phyloP scores from a whole-genome alignment of 1,140 invertebrate genomes.

The Penaeus vannamei region DNA sequence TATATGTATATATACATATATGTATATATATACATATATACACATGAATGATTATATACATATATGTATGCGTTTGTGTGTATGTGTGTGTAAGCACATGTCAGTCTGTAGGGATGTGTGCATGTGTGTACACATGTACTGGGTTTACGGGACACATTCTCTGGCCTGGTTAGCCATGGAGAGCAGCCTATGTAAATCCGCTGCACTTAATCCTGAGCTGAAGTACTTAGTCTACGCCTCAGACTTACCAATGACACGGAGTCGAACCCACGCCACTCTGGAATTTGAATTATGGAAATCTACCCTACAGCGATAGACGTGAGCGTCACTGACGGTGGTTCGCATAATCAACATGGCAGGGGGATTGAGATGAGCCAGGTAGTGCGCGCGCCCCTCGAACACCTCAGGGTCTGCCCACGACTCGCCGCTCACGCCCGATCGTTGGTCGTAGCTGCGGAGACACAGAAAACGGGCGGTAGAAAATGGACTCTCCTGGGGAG shows the following conservation, averaged over 20 bases:
- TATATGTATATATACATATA: too few species aligned
- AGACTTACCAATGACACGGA: slow-evolving; percentile 63
- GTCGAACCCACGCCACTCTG: slow-evolving; percentile 58
- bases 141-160: too few species aligned
- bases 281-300: slow-evolving; percentile 67
- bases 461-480: neutral
- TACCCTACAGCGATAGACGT: slow-evolving; percentile 63
- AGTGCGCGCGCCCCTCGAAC: slow-evolving; percentile 62
- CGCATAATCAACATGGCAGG: slow-evolving; percentile 64
- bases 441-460: slow-evolving; percentile 63
- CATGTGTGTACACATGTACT: too few species aligned
- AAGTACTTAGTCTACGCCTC: neutral
- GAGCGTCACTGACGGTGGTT: slow-evolving; percentile 54
- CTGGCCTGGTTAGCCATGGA: too few species aligned
- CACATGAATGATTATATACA: too few species aligned
- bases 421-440: slow-evolving; percentile 52
- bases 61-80: too few species aligned
- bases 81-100: too few species aligned
- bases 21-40: too few species aligned
- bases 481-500: slow-evolving; percentile 1
- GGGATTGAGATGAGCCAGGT: slow-evolving; percentile 63
- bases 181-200: neutral
- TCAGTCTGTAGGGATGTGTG: too few species aligned
- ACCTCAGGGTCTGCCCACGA: slow-evolving; percentile 64
- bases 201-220: neutral